Evolutionary conservation across 2,797 vertebrate species (phyloP), one percentile per base, ranked within the genome.

Genomic region (Sebastes melanostomus): DNA sequence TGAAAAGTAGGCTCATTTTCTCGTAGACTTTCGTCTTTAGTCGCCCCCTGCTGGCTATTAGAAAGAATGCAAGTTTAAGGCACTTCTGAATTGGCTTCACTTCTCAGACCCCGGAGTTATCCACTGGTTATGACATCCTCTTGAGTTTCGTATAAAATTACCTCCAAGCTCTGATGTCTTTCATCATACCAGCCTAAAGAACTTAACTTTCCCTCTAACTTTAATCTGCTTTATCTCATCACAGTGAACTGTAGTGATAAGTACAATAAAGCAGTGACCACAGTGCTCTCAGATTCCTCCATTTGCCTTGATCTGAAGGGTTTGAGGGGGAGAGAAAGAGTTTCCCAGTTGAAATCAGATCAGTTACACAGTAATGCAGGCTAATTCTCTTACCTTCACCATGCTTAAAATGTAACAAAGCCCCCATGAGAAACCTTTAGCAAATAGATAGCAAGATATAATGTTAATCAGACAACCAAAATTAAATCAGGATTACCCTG

Each of bases 401-500:
- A 13, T 81, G 61, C 70, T 75, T 74, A 52, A 82, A 80, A 80
- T 75, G 79, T 78, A 90, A 86, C 89, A 86, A 89, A 93, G 81
- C 81, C 68, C 83, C 85, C 88, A 82, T 87, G 86, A 90, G 90
- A 91, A 93, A 90, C 84, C 76, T 74, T 36, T 4, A 60, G 72
- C 71, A 81, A 89, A 88, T 25, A 89, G 87, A 92, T 88, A 89
- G 77, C 56, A 74, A 91, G 86, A 86, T 91, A 89, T 72, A 79
- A 89, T 59, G 85, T 86, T 91, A 91, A 93, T 93, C 83, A 93
- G 77, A 52, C 87, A 24, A 86, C 77, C 80, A 90, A 89, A 94
- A 94, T 94, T 93, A 94, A 94, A 95, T 88, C 82, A 78, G 91
- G 94, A 95, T 95, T 94, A 93, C 81, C 83, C 82, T 68, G 78